Percentiles rank a stretch among this genome's conserved stretches.
These are phyloP conservation scores for Narcine bancroftii DNA, from an alignment of 2,113 vertebrate genomes.

Conservation along the genomic window DNA sequence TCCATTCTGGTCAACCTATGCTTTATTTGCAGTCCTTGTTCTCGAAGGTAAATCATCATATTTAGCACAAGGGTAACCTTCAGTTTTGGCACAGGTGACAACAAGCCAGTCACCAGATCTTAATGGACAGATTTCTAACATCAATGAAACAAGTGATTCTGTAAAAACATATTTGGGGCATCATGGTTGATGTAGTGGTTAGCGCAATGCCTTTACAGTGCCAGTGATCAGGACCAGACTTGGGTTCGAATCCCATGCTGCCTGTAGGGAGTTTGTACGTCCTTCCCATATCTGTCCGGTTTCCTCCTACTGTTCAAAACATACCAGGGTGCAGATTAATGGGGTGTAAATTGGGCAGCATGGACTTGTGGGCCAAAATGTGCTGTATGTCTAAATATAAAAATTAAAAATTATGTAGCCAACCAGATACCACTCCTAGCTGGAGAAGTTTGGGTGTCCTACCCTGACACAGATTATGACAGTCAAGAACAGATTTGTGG, in stretches of 20 bases:
- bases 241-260: too few relatives aligned
- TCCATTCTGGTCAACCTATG: not conserved
- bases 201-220: too few relatives aligned
- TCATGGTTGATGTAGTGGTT: too few relatives aligned
- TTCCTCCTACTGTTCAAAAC: too few relatives aligned
- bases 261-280: too few relatives aligned
- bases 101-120: not conserved
- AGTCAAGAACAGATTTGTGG: not conserved
- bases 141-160: not conserved
- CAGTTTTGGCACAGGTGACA: not conserved
- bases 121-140: not conserved
- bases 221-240: too few relatives aligned
- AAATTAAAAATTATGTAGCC: not conserved
- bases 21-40: not conserved
- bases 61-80: not conserved
- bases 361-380: too few relatives aligned
- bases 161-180: not conserved
- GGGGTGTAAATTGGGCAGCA: too few relatives aligned
- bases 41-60: not conserved
- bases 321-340: too few relatives aligned
- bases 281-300: too few relatives aligned
- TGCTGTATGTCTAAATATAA: too few relatives aligned
- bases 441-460: not conserved
- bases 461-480: not conserved
- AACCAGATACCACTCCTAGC: not conserved